Evolutionary conservation across 53 echinoderm and acorn worm species (phyloP), one percentile per base, ranked within the genome.

Genomic region (Patiria pectinifera): DNA sequence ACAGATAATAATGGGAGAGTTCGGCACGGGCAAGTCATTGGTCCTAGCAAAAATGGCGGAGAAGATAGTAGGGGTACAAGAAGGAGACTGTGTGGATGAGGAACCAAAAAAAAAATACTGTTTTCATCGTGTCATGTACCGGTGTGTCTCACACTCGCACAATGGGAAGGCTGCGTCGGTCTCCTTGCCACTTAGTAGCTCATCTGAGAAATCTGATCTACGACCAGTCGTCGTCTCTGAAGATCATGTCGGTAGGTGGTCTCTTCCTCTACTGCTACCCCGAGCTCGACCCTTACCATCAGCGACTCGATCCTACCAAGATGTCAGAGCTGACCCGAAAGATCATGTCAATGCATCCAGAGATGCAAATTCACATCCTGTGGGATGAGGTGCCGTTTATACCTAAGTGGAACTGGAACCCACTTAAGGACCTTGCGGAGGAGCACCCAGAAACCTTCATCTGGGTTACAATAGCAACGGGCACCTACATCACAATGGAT

Each of bases 301-400:
- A 74, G 69, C 86, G 82, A 35, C 82, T 94, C 15, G 86, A 86
- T 46, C 91, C 94, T 58, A 49, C 70, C 11, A 69, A 53, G 19
- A 94, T 94, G 85, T 26, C 66, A 61, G 80, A 92, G 23, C 77
- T 94, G 18, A 72, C 82, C 18, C 63, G 26, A 26, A 46, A 76
- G 11, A 59, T 94, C n/a, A 79, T 83, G 43, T 78, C 53, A 47
- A 62, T 71, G 71, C 79, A 94, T 63, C 84, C 92, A 45, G 62
- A 80, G 7, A 80, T 48, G 79, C 44, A 46, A 44, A 58, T 94
- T 48, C 85, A 78, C 14, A 69, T 94, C 22, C 62, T 94, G 25
- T 86, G 92, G 59, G 94, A 94, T 62, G 94, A 94, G 80, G 94
- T 94, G 18, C 94, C 94, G 21, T 94, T 91, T 45, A 81, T 94